phyloP scores from a whole-genome alignment of 1,140 invertebrate genomes.

The Acromyrmex echinatior region DNA sequence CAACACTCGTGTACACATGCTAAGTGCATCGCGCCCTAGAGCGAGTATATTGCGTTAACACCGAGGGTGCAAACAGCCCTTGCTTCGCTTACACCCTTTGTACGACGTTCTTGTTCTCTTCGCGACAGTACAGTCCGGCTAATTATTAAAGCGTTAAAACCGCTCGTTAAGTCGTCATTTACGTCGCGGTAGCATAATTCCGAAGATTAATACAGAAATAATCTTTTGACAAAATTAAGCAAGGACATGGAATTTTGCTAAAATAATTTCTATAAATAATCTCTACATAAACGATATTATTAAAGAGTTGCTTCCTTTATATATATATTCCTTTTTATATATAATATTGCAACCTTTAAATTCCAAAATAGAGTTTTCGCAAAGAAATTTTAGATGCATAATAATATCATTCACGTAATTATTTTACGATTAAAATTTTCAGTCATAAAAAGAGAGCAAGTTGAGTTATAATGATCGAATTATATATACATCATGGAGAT shows the following conservation, averaged over 20 bases:
- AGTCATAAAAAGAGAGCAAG: background rate
- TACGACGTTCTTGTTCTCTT: conserved; percentile 55
- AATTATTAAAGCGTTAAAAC: conserved; percentile 85
- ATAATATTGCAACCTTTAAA: background rate
- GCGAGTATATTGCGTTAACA: conserved; percentile 81
- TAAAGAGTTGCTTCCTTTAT: background rate
- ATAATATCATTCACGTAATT: background rate
- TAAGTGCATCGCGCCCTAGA: conserved; percentile 68
- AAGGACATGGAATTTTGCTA: background rate
- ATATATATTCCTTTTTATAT: too few species aligned
- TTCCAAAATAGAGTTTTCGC: background rate
- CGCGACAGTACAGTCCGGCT: conserved; percentile 76
- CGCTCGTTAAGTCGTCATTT: conserved; percentile 78
- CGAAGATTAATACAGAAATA: conserved; percentile 19
- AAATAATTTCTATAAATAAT: background rate
- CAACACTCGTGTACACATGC: conserved; percentile 72
- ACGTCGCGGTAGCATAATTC: conserved; percentile 26
- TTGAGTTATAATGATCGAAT: background rate
- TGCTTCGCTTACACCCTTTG: conserved; percentile 67
- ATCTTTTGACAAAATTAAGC: background rate
- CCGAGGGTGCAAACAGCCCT: conserved; percentile 84
- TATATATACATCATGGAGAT: background rate
- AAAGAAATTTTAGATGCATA: background rate
- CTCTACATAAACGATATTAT: background rate
- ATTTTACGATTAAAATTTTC: background rate